Evolutionary conservation across 2,113 vertebrate genomes (phyloP).

Genomic region (Formicarius rufipectus): DNA sequence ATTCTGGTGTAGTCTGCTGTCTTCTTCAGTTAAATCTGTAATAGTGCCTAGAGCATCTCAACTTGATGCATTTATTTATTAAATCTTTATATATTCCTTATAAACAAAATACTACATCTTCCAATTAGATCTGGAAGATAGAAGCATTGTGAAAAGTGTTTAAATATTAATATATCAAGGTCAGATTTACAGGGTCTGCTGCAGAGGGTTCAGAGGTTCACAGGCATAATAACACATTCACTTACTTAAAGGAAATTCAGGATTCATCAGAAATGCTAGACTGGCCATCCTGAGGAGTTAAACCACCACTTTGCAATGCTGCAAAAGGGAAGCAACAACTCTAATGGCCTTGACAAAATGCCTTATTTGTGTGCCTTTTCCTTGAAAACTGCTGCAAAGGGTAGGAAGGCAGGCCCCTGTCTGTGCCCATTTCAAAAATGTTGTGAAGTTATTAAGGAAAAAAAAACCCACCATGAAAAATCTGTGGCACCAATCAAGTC

Average conservation of each 20-base stretch:
- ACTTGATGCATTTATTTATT: neutral
- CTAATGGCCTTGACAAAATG: neutral
- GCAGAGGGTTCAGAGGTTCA: neutral
- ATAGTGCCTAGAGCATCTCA: neutral
- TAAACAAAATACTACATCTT: neutral
- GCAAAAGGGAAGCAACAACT: neutral
- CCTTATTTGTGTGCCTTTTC: neutral
- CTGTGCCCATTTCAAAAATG: neutral
- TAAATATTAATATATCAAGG: neutral
- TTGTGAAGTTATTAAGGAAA: neutral
- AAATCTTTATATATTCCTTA: neutral
- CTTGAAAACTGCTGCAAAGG: neutral
- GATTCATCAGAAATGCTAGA: neutral
- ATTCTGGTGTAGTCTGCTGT: neutral
- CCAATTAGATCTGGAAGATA: neutral
- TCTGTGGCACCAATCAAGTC: neutral
- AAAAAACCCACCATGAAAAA: neutral
- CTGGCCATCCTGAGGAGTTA: neutral
- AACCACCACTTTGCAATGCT: neutral
- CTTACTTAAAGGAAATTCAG: neutral
- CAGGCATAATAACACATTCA: neutral
- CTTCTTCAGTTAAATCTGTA: neutral
- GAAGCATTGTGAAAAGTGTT: neutral
- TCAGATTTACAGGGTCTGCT: neutral
- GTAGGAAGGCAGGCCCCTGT: neutral